Conservation (phyloP, 2,888 invertebrate species). For the Epistrophella euchroma region DNA sequence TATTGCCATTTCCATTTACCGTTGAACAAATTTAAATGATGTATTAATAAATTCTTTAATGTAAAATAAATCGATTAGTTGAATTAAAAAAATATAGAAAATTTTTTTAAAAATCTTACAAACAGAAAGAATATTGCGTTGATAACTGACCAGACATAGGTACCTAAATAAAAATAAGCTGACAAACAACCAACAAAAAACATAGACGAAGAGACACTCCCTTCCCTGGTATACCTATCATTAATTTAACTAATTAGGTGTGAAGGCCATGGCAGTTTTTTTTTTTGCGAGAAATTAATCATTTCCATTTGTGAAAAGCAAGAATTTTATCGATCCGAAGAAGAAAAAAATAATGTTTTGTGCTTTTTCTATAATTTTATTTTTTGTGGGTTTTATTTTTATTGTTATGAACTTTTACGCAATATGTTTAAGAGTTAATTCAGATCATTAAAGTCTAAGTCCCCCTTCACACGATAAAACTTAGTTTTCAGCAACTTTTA, state of each 20-base stretch:
- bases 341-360: not conserved
- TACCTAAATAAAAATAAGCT: not conserved
- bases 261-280: conserved; percentile 38
- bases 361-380: not conserved
- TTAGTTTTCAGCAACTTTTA: too few species aligned
- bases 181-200: not conserved
- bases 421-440: too few species aligned
- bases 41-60: not conserved
- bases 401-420: too few species aligned
- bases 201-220: not conserved
- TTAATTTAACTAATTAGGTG: conserved; percentile 50
- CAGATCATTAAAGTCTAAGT: too few species aligned
- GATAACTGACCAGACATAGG: not conserved
- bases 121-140: not conserved
- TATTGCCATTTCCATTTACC: too few species aligned
- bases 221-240: not conserved
- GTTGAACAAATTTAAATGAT: too few species aligned
- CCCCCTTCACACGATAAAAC: too few species aligned
- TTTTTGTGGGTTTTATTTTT: too few species aligned
- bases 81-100: not conserved
- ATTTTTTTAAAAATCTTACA: not conserved
- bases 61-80: not conserved
- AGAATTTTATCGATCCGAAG: not conserved
- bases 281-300: conserved; percentile 14
- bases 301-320: not conserved